Evolutionary conservation across 2,797 vertebrate species (phyloP), one percentile per base, ranked within the genome.

Genomic region (Taeniopygia guttata): DNA sequence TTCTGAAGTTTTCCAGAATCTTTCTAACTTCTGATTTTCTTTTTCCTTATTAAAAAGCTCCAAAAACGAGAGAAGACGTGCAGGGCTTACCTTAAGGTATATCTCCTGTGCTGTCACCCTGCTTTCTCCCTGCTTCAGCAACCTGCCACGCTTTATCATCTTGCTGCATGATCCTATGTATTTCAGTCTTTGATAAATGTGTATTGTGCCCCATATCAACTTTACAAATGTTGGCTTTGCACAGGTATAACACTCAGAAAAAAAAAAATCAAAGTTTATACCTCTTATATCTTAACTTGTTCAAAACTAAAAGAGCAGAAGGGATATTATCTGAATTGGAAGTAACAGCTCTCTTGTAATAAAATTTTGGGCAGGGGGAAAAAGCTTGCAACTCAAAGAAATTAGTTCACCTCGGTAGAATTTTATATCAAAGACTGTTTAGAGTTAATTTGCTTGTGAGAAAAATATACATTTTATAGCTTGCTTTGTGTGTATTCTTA

Each of bases 31-130:
- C 89, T 98, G 96, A 95, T 98, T 98, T 98, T 98, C 96, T 98
- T 97, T 97, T 98, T 97, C 98, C 97, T 98, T 97, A 98, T 97
- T 97, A 98, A 98, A 99, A 99, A 99, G 99, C 99, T 99, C 98
- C 99, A 99, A 99, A 99, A 99, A 97, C 99, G 99, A 98, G 99
- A 99, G 98, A 99, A 99, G 99, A 99, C 99, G 98, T 99, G 99
- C 99, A 99, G 99, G 98, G 99, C 99, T 97, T 99, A 99, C 98
- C 99, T 99, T 99, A 99, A 99, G 99, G 99, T 99, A 99, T 98
- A 98, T 99, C 98, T 98, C 98, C 98, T 97, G 98, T 97, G 98
- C 98, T 98, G 97, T 98, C 97, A 97, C 97, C 97, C 98, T 98
- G 97, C 98, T 97, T 97, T 97, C 92, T 97, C 96, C 98, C 98